Conservation (phyloP, 1,140 invertebrate species). For the Holcopasites calliopsidis region DNA sequence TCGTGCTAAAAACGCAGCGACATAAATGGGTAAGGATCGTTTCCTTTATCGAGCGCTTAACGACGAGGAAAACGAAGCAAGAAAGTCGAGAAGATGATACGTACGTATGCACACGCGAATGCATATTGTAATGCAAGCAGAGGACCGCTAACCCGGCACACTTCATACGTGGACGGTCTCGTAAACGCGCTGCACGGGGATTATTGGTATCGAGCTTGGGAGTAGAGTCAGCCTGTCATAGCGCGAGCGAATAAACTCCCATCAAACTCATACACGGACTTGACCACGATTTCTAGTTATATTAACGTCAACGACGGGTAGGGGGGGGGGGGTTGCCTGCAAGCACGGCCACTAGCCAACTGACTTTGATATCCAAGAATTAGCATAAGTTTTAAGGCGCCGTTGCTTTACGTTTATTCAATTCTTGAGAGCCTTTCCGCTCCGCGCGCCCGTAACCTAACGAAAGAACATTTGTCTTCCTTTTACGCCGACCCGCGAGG, state of each 20-base stretch:
- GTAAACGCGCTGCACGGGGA: conserved; percentile 38
- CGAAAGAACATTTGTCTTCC: background rate
- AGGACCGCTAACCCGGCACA: conserved; percentile 20
- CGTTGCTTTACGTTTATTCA: background rate
- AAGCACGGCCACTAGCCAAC: conserved; percentile 24
- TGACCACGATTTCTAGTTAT: conserved; percentile 48
- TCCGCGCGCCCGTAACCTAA: background rate
- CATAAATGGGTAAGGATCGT: conserved; percentile 54
- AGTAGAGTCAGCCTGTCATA: conserved; percentile 53
- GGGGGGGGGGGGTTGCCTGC: conserved; percentile 19
- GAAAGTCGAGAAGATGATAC: conserved; percentile 25
- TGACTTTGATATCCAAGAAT: conserved; percentile 45
- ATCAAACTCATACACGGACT: conserved; percentile 26
- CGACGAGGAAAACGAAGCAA: conserved; percentile 16
- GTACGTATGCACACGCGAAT: conserved; percentile 39
- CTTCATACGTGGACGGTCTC: conserved; percentile 28
- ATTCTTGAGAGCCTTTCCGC: background rate
- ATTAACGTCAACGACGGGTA: conserved; percentile 43
- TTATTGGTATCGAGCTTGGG: conserved; percentile 56
- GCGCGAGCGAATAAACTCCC: conserved; percentile 56
- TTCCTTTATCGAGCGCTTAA: background rate
- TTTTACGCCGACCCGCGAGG: background rate
- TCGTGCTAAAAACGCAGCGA: conserved; percentile 46
- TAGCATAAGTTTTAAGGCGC: conserved; percentile 38
- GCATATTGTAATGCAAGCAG: conserved; percentile 50